Evolutionary conservation across 2,888 invertebrate genomes (phyloP), one percentile per base, ranked within the genome.

Genomic region (Meloe dianella): DNA sequence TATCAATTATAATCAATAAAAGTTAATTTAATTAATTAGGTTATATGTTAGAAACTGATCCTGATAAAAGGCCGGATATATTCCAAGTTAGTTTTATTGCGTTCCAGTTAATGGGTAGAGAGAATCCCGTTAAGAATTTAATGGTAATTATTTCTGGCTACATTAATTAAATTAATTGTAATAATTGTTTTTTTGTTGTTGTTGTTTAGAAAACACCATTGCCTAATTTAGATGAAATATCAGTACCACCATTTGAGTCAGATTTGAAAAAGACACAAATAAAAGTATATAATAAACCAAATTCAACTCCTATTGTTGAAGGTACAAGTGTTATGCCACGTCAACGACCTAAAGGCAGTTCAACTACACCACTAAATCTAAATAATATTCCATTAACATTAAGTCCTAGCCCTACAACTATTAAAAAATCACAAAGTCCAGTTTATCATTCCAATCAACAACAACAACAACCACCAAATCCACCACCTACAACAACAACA

Each of bases 11-110:
- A 61, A 24, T 24, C 20, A 30, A 30, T 30, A 3, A 12, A 22
- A 24, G 6, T 32, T 47, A 57, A 63, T 32, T 57, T n/a, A 60
- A 74, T 71, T 73, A 83, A 83, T 56, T 79, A 90, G 90, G 89
- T 74, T 95, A 90, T 79, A 92, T 96, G 91, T 86, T 96, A 71
- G 93, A 95, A 80, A 90, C 92, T 57, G 93, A 96, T 84, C 89
- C 91, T 57, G 92, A 92, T 64, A 87, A 88, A 72, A 85, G 96
- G 76, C 96, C 96, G 12, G 95, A 96, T 84, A 94, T 96, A 77
- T 95, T 89, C 84, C 94, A 94, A 88, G 92, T 93, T 57, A 90
- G 92, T 73, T 87, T 87, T 77, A 85, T 92, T 73, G 91, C 93
- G 65, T 94, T 93, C 82, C 86, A 87, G 73, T 82, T 93, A 72